Conservation (phyloP, 2,113 vertebrate genomes). For the Mormoops blainvillei region DNA sequence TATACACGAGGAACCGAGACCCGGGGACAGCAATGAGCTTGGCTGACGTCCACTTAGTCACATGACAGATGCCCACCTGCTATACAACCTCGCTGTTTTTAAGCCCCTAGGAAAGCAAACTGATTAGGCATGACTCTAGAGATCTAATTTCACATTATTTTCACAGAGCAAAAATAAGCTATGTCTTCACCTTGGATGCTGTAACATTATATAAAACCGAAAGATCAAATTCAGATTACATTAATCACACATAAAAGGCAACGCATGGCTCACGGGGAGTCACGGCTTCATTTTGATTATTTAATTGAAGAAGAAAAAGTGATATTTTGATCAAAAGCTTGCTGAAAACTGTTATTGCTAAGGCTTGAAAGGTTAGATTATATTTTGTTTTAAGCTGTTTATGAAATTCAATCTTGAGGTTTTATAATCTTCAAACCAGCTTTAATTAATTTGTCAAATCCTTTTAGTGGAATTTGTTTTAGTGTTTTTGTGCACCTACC, state of each 20-base stretch:
- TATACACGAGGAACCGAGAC: background rate
- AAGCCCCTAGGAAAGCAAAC: background rate
- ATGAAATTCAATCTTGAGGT: slow-evolving; percentile 40
- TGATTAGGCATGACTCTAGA: background rate
- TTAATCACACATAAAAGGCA: background rate
- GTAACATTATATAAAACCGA: background rate
- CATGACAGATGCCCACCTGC: background rate
- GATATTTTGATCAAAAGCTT: slow-evolving; percentile 42
- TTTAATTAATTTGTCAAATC: slow-evolving; percentile 62
- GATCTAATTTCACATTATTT: background rate
- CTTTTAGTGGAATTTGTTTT: slow-evolving; percentile 42
- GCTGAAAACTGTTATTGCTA: slow-evolving; percentile 41
- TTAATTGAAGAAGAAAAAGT: slow-evolving; percentile 25
- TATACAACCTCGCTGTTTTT: background rate
- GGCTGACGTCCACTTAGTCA: background rate
- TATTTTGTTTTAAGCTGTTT: slow-evolving; percentile 39
- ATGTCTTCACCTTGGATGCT: background rate
- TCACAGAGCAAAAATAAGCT: background rate
- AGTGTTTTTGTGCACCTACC: slow-evolving; percentile 4
- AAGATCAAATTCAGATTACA: background rate
- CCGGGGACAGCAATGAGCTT: background rate
- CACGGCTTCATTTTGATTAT: slow-evolving; percentile 3
- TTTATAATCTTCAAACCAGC: slow-evolving; percentile 46
- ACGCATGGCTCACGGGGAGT: background rate
- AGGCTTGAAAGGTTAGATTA: slow-evolving; percentile 42